Percentiles rank a stretch among this genome's conserved stretches.
phyloP scores from a whole-genome alignment of 1,140 invertebrate species.

The Marisa cornuarietis region DNA sequence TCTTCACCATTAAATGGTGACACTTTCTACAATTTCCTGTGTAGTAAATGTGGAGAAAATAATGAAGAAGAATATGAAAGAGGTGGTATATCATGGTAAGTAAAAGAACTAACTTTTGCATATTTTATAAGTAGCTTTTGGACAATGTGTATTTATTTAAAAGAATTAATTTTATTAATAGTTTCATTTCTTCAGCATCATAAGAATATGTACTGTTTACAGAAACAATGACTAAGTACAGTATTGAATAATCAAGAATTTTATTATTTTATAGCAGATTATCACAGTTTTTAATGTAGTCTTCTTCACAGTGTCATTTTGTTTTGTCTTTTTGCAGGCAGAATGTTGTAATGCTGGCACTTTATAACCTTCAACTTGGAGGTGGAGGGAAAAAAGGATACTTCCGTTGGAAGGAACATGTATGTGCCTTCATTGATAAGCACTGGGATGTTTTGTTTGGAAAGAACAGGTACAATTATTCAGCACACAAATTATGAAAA shows the following conservation, averaged over 20 bases:
- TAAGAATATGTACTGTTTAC: not conserved
- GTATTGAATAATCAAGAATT: not conserved
- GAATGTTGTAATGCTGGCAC: constrained; percentile 55
- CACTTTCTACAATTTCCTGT: constrained; percentile 80
- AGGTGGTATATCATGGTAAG: constrained; percentile 75
- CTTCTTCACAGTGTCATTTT: not conserved
- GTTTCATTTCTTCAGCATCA: not conserved
- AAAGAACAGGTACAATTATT: constrained; percentile 42
- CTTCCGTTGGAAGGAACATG: constrained; percentile 64
- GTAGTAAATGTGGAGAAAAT: constrained; percentile 71
- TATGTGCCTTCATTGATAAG: constrained; percentile 62
- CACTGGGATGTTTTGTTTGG: constrained; percentile 61
- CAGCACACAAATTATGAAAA: too few species aligned
- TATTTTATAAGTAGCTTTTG: not conserved
- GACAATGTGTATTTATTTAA: too few species aligned
- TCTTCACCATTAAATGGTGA: constrained; percentile 78
- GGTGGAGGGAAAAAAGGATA: constrained; percentile 59
- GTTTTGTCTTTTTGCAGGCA: constrained; percentile 46
- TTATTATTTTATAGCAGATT: not conserved
- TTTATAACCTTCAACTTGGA: constrained; percentile 63
- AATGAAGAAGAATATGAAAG: constrained; percentile 71
- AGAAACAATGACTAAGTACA: not conserved
- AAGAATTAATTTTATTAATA: too few species aligned
- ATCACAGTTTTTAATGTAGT: not conserved
- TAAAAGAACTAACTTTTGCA: not conserved